A percentile compares a stretch with the other conserved stretches of the same genome.
Conservation (phyloP, 2,888 invertebrate genomes). For the Metacarcinus magister region DNA sequence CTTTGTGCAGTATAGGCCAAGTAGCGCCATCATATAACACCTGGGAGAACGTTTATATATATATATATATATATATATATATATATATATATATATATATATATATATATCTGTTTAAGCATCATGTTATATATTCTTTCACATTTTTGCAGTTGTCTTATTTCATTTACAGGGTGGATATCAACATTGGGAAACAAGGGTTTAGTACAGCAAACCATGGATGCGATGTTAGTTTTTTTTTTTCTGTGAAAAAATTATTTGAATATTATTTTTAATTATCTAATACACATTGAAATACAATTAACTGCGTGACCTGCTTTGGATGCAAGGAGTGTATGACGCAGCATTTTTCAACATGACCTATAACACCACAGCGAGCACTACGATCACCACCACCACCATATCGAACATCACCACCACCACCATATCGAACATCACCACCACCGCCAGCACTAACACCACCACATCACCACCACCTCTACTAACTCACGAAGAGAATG, state of each 20-base stretch:
- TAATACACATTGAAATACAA: too few relatives aligned
- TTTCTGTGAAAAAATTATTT: neutral
- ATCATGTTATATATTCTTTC: too few relatives aligned
- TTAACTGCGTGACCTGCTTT: neutral
- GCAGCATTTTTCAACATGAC: neutral
- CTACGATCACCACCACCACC: neutral
- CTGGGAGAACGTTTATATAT: too few relatives aligned
- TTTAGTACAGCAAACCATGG: too few relatives aligned
- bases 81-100: too few relatives aligned
- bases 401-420: neutral
- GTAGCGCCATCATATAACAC: too few relatives aligned
- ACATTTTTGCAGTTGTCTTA: too few relatives aligned
- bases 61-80: too few relatives aligned
- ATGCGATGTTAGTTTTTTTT: neutral
- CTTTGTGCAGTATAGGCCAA: too few relatives aligned
- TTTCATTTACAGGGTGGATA: too few relatives aligned
- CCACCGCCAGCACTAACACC: neutral
- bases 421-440: neutral
- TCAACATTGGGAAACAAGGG: too few relatives aligned
- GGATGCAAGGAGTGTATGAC: neutral
- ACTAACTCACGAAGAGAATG: slow-evolving; percentile 58
- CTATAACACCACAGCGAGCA: neutral
- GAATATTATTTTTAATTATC: neutral
- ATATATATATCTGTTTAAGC: too few relatives aligned
- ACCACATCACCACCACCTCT: neutral